Conservation (phyloP, 2,113 vertebrate genomes). For the Pimephales promelas region DNA sequence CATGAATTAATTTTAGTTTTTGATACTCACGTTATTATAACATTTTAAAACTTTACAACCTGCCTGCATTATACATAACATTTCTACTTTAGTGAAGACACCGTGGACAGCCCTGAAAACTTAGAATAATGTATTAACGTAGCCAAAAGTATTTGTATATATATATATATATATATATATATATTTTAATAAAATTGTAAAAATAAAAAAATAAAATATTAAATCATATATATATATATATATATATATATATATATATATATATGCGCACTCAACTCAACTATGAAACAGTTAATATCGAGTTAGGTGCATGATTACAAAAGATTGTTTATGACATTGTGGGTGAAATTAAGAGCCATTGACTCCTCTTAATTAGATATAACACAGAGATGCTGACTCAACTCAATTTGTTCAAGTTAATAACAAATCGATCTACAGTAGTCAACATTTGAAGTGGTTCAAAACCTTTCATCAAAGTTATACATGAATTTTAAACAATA, state of each 20-base stretch:
- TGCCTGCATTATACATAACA: neutral
- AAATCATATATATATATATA: too few relatives aligned
- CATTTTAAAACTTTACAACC: neutral
- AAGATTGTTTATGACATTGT: neutral
- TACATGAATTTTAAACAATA: too few relatives aligned
- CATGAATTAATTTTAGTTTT: neutral
- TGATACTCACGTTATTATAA: neutral
- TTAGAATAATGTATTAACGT: neutral
- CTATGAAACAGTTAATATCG: neutral
- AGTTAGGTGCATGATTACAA: neutral
- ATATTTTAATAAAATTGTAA: neutral
- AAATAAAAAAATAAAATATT: too few relatives aligned
- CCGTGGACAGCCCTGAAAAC: neutral
- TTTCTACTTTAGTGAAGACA: too few relatives aligned
- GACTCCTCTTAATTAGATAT: constrained; percentile 7
- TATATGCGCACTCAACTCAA: neutral
- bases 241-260: too few relatives aligned
- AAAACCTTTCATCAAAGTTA: too few relatives aligned
- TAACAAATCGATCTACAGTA: neutral
- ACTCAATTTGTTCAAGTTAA: constrained; percentile 16
- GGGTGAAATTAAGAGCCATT: constrained; percentile 17
- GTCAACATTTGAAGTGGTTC: too few relatives aligned
- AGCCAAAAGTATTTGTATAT: neutral
- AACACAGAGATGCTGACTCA: neutral
- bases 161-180: too few relatives aligned